Evolutionary conservation across 2,113 vertebrate genomes (phyloP).

Genomic region (Ornithorhynchus anatinus): DNA sequence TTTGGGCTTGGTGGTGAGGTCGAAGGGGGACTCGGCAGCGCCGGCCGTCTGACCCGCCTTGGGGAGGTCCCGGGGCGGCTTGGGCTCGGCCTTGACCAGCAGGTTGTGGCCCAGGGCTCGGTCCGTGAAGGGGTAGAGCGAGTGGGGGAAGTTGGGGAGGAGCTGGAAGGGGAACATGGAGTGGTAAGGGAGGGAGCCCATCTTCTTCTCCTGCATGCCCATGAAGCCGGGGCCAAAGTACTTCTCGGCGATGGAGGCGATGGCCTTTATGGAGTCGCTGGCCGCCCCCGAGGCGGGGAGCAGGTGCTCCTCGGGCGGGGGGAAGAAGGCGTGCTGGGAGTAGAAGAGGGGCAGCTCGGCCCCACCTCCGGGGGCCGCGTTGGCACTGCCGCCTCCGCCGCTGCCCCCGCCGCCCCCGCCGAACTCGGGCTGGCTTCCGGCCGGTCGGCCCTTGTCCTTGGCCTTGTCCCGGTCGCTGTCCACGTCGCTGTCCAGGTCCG

Average conservation of each 20-base stretch:
- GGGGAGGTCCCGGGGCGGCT: slow-evolving; percentile 91
- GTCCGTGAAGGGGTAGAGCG: slow-evolving; percentile 91
- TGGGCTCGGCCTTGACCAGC: slow-evolving; percentile 95
- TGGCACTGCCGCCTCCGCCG: slow-evolving; percentile 68
- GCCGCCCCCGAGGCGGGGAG: slow-evolving; percentile 81
- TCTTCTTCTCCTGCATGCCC: slow-evolving; percentile 96
- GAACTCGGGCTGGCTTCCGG: slow-evolving; percentile 77
- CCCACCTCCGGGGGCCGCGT: slow-evolving; percentile 70
- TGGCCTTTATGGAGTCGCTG: slow-evolving; percentile 98
- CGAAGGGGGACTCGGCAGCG: slow-evolving; percentile 88
- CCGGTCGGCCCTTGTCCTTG: slow-evolving; percentile 73
- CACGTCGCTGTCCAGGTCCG: slow-evolving; percentile 91
- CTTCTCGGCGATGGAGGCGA: slow-evolving; percentile 97
- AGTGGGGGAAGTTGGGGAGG: slow-evolving; percentile 93
- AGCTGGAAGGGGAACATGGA: slow-evolving; percentile 98
- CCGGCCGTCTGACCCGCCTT: slow-evolving; percentile 77
- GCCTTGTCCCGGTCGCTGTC: slow-evolving; percentile 86
- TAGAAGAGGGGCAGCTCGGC: slow-evolving; percentile 85
- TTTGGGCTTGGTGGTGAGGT: slow-evolving; percentile 96
- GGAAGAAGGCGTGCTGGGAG: slow-evolving; percentile 93
- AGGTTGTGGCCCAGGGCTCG: slow-evolving; percentile 87
- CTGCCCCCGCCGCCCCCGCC: slow-evolving; percentile 68
- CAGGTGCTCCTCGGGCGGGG: slow-evolving; percentile 92
- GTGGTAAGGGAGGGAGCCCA: slow-evolving; percentile 91
- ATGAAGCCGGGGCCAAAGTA: slow-evolving; percentile 97